phyloP scores from a whole-genome alignment of 2,888 invertebrate species.

The Lordiphosa andalusiaca region DNA sequence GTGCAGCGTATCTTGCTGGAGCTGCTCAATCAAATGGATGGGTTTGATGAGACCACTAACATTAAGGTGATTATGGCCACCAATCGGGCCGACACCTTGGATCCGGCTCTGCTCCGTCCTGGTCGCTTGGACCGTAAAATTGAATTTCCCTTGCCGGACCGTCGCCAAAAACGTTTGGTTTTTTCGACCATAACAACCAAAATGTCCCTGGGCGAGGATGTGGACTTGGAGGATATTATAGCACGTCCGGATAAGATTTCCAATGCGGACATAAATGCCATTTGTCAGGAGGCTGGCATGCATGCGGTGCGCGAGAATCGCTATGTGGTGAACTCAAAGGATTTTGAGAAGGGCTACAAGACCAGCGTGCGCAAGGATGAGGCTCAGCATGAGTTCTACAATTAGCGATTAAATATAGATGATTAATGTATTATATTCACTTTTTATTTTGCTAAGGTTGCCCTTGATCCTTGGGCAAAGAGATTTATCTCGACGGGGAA shows the following conservation, averaged over 20 bases:
- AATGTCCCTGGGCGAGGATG: conserved; percentile 99
- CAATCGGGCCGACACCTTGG: conserved; percentile 97
- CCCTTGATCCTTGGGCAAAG: no score
- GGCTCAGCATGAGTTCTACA: conserved; percentile 99
- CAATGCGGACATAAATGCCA: conserved; percentile 99
- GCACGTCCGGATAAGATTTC: conserved; percentile 99
- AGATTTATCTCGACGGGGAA: no score
- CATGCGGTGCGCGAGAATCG: conserved; percentile 99
- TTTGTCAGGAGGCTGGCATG: conserved; percentile 99
- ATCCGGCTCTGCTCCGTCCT: conserved; percentile 86
- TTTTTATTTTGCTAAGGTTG: no score
- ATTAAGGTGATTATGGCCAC: conserved; percentile 99
- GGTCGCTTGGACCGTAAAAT: conserved; percentile 99
- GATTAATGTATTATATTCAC: no score
- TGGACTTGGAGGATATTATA: conserved; percentile 98
- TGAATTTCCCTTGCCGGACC: conserved; percentile 96
- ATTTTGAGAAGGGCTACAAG: conserved; percentile 99
- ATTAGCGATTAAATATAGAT: conserved; percentile 73
- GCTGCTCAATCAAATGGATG: conserved; percentile 99
- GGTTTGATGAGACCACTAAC: conserved; percentile 99
- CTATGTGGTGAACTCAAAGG: conserved; percentile 97
- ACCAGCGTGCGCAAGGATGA: conserved; percentile 98
- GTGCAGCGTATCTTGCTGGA: conserved; percentile 98
- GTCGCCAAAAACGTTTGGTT: conserved; percentile 95
- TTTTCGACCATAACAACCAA: conserved; percentile 98